Evolutionary conservation across 2,888 invertebrate species (phyloP).

Genomic region (Amphimallon solstitiale): DNA sequence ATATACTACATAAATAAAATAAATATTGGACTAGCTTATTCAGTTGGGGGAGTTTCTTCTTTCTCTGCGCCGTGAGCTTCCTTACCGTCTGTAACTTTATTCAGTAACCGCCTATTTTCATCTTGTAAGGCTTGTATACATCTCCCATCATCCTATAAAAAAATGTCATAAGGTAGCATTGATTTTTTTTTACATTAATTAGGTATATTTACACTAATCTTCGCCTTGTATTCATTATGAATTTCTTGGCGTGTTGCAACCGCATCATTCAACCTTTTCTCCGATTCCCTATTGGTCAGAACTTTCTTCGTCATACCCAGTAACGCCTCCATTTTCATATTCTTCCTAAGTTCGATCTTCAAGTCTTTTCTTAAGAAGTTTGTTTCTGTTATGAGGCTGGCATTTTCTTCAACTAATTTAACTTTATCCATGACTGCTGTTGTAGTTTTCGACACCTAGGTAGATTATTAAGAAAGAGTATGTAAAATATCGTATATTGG

Average conservation of each 20-base stretch:
- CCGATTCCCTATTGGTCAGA: slow-evolving; percentile 70
- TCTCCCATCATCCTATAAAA: slow-evolving; percentile 65
- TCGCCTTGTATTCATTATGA: slow-evolving; percentile 66
- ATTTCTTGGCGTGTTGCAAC: slow-evolving; percentile 71
- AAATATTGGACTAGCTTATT: too few species aligned
- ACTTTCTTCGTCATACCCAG: slow-evolving; percentile 71
- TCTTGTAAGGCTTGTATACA: slow-evolving; percentile 51
- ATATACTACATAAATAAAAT: too few species aligned
- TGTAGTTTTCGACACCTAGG: slow-evolving; percentile 59
- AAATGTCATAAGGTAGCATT: neutral
- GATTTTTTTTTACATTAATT: neutral
- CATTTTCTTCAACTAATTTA: slow-evolving; percentile 74
- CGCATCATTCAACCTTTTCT: slow-evolving; percentile 71
- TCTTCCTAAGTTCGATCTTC: slow-evolving; percentile 72
- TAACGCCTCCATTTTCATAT: slow-evolving; percentile 78
- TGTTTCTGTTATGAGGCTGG: slow-evolving; percentile 79
- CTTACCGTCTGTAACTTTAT: slow-evolving; percentile 48
- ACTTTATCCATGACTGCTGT: slow-evolving; percentile 59
- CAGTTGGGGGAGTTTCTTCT: neutral
- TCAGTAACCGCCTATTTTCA: slow-evolving; percentile 48
- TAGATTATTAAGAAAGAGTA: too few species aligned
- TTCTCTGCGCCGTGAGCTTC: too few species aligned
- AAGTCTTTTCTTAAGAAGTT: slow-evolving; percentile 78
- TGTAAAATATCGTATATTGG: too few species aligned
- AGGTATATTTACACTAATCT: slow-evolving; percentile 61